Evolutionary conservation across 2,888 invertebrate genomes (phyloP), one percentile per base, ranked within the genome.

Genomic region (Cactoblastis cactorum): DNA sequence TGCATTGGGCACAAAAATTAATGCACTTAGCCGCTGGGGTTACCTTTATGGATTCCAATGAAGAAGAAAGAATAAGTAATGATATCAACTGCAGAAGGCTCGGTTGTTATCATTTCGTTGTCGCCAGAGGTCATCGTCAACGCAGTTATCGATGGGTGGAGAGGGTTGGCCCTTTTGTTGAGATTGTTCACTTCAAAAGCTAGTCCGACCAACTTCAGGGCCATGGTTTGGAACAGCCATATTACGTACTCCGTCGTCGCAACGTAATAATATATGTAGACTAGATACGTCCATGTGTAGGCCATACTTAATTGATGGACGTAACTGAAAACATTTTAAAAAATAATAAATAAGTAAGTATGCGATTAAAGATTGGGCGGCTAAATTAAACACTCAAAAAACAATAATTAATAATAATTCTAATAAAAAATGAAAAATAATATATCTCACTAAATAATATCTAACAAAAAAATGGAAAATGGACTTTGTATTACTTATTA

Each of bases 21-120:
- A 12, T 2, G 14, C 22, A n/a, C n/a, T n/a, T n/a, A n/a, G n/a
- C n/a, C n/a, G n/a, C n/a, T n/a, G n/a, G n/a, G n/a, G 43, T 63
- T 82, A 95, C 97, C 97, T 84, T 95, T 96, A 62, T 97, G 91
- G 41, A 97, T 90, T 52, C 97, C 97, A 69, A 96, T 92, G 74
- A 95, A 96, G 74, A 94, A 95, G 74, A 94, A 95, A 1, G 93
- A 87, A 74, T 97, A 97, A 59, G 94, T 92, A 61, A 96, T 85
- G 5, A 95, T 92, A 66, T 95, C 95, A 43, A 90, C 47, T 46
- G 92, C 83, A 19, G 80, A 64, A 0, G 91, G 91, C 14, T 88
- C 79, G 49, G 77, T 53, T 59, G 67, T 46, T 55, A 77, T 50
- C 55, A 74, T 61, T 69, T 77, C 62, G 24, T 51, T 53, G 6